These are phyloP conservation scores for Brenthis daphne DNA, from an alignment of 2,888 invertebrate species.

Conservation along the genomic window DNA sequence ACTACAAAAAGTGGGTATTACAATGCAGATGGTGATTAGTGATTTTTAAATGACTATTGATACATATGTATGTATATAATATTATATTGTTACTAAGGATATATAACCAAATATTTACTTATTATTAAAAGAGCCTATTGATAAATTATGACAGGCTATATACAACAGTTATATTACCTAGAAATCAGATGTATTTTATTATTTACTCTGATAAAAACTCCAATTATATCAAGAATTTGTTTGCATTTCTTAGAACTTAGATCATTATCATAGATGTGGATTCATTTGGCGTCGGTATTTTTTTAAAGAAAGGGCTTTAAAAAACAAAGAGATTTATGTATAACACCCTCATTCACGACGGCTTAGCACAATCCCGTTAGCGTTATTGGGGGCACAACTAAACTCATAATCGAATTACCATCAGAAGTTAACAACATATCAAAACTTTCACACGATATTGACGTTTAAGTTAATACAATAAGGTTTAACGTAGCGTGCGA, in stretches of 20 bases:
- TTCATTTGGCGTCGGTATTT: not conserved
- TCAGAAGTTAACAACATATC: conserved; percentile 47
- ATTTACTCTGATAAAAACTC: not conserved
- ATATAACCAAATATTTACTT: too few species aligned
- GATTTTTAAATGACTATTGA: too few species aligned
- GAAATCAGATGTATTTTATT: too few species aligned
- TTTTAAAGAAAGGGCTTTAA: conserved; percentile 24
- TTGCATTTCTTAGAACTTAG: not conserved
- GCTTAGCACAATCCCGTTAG: conserved; percentile 60
- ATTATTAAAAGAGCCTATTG: too few species aligned
- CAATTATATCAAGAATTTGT: not conserved
- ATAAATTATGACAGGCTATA: too few species aligned
- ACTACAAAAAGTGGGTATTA: too few species aligned
- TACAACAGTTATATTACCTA: too few species aligned
- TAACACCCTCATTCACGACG: conserved; percentile 38
- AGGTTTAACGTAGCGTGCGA: conserved; percentile 26
- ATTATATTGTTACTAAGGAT: too few species aligned
- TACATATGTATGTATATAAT: too few species aligned
- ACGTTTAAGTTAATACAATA: conserved; percentile 29
- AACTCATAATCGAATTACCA: conserved; percentile 70
- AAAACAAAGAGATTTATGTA: conserved; percentile 36
- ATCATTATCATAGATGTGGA: not conserved
- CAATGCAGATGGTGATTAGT: too few species aligned
- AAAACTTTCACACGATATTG: conserved; percentile 37
- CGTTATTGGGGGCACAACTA: conserved; percentile 64